Evolutionary conservation across 2,888 invertebrate genomes (phyloP), one percentile per base, ranked within the genome.

Genomic region (Hirudinaria manillensis): DNA sequence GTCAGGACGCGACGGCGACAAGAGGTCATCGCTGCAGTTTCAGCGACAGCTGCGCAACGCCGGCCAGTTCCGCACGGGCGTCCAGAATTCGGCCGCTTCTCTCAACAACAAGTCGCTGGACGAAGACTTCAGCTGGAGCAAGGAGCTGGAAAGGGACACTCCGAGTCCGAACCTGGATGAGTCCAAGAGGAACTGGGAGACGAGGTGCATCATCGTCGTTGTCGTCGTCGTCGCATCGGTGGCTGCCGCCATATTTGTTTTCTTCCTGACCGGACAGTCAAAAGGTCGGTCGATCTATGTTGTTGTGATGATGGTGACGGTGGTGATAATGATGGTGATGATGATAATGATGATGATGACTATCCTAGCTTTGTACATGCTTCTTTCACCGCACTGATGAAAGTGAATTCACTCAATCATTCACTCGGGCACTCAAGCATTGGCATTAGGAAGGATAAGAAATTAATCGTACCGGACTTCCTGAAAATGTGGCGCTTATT

Each of bases 301-400:
- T n/a, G n/a, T n/a, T n/a, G n/a, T 51, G 29, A 29, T 6, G 29
- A 51, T 68, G 32, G 71, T 38, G 75, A 75, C 27, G 70, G n/a
- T 74, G 27, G 27, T 72, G 72, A 76, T 66, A 72, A 76, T 45
- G 72, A 77, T 72, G 74, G 53, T 75, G 74, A 76, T 76, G 76
- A 75, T 76, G 76, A 76, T 76, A 74, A 76, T 75, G 76, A 76
- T 76, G 74, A 76, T 76, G 76, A 75, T 77, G 73, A 76, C 75
- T 66, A 75, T 76, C 24, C n/a, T 4, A 4, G 27, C 10, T 36
- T 36, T 36, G 10, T 36, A 36, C 10, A 10, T 36, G 10, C 3
- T 10, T 36, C 3, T 10, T 6, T 36, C 36, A 36, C 36, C 10
- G 4, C 10, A 36, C 36, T 36, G 36, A 36, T 10, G 3, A 10